Evolutionary conservation across 2,888 invertebrate species (phyloP).

Genomic region (Augochlorella aurata): DNA sequence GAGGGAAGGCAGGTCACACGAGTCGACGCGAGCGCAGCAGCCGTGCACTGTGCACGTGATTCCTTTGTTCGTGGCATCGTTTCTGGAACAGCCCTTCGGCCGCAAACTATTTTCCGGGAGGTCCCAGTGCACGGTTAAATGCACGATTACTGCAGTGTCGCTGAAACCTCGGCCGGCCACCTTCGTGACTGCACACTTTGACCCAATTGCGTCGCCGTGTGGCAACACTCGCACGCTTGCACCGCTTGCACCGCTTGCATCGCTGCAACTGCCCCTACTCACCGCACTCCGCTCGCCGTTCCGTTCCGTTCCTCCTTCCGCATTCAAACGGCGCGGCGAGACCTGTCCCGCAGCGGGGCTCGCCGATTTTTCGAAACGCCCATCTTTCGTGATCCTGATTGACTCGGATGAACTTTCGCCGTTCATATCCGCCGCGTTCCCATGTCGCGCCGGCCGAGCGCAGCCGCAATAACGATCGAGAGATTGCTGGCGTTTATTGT

Average conservation of each 20-base stretch:
- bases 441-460: not conserved
- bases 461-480: not conserved
- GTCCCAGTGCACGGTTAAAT: constrained; percentile 56
- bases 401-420: constrained; percentile 43
- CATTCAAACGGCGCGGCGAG: constrained; percentile 38
- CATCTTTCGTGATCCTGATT: constrained; percentile 34
- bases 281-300: not conserved
- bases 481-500: not conserved
- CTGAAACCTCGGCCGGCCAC: constrained; percentile 59
- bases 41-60: constrained; percentile 60
- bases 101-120: constrained; percentile 56
- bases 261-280: constrained; percentile 7
- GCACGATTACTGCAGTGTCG: constrained; percentile 56
- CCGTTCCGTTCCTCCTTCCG: constrained; percentile 53
- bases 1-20: constrained; percentile 32
- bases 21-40: constrained; percentile 30
- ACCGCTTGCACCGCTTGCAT: not conserved
- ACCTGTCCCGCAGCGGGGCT: constrained; percentile 34
- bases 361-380: constrained; percentile 28
- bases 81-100: constrained; percentile 62
- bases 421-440: constrained; percentile 30
- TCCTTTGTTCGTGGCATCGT: constrained; percentile 65
- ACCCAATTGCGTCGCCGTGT: constrained; percentile 66
- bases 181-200: constrained; percentile 69
- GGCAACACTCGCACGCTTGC: constrained; percentile 43